Base-by-base conservation (phyloP, 2,888 invertebrate species). In the Papilio protenor region DNA sequence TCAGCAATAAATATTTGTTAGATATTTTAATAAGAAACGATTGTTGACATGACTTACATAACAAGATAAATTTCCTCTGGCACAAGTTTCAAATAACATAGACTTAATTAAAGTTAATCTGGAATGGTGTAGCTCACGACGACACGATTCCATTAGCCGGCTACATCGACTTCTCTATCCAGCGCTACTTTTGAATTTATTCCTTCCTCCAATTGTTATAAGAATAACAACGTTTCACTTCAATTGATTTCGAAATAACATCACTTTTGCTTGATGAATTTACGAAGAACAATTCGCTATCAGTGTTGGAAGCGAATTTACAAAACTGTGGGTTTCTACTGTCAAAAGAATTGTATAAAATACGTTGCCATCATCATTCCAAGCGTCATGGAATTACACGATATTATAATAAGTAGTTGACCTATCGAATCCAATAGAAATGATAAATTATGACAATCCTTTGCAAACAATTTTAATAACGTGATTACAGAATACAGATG, bases 51-150 rank as follows among this genome's bases (percentile, higher is more conserved):
- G 23, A 78, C 82, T 87, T 87, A 86, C 86, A 84, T 87, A 89
- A 87, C 86, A 84, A 87, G 88, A 89, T 89, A 89, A 89, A 91
- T 90, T 86, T 87, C 85, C 87, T 85, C 84, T 80, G 81, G 86
- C 84, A 87, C 85, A 90, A 91, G 90, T 91, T 90, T 89, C 88
- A 87, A 91, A 91, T 91, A 91, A 90, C 92, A 92, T 90, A 89
- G 90, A 88, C 90, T 92, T 92, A 92, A 92, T 93, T 93, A 92
- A 92, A 92, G 90, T 91, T 91, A 92, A 93, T 92, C 92, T 90
- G 85, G 86, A 91, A 90, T 90, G 88, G 89, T 88, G 89, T 89
- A 87, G 87, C 87, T 76, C 78, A 87, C 88, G 88, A 86, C 88
- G 87, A 91, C 91, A 91, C 87, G 90, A 90, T 91, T 91, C 91